These are phyloP conservation scores for Aphidius gifuensis DNA, from an alignment of 1,140 invertebrate species.

Conservation along the genomic window DNA sequence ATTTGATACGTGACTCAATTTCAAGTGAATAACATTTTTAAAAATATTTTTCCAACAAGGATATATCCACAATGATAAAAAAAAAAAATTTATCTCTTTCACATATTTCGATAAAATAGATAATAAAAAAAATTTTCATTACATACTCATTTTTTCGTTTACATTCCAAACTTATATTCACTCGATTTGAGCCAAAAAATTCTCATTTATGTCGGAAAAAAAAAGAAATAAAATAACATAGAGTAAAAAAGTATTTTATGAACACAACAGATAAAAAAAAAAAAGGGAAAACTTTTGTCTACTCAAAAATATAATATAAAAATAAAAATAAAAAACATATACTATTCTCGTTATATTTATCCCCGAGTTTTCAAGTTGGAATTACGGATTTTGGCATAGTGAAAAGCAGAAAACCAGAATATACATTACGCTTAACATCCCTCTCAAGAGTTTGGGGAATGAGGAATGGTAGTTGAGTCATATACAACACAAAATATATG, in stretches of 20 bases:
- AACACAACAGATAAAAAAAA: too few species aligned
- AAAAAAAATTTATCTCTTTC: background rate
- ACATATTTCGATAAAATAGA: background rate
- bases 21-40: slow-evolving; percentile 8
- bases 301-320: too few species aligned
- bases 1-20: slow-evolving; percentile 24
- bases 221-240: too few species aligned
- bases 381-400: background rate
- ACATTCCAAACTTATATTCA: too few species aligned
- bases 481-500: slow-evolving; percentile 2
- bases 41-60: slow-evolving; percentile 10
- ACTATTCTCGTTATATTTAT: background rate
- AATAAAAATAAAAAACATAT: too few species aligned
- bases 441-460: background rate
- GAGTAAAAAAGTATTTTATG: too few species aligned
- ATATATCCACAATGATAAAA: slow-evolving; percentile 16
- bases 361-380: too few species aligned
- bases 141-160: too few species aligned
- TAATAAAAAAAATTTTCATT: background rate
- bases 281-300: too few species aligned
- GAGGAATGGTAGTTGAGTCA: background rate
- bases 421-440: background rate
- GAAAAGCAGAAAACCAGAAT: background rate
- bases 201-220: too few species aligned
- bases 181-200: too few species aligned